Conservation (phyloP, 2,113 vertebrate genomes). For the Nyctibius bracteatus region DNA sequence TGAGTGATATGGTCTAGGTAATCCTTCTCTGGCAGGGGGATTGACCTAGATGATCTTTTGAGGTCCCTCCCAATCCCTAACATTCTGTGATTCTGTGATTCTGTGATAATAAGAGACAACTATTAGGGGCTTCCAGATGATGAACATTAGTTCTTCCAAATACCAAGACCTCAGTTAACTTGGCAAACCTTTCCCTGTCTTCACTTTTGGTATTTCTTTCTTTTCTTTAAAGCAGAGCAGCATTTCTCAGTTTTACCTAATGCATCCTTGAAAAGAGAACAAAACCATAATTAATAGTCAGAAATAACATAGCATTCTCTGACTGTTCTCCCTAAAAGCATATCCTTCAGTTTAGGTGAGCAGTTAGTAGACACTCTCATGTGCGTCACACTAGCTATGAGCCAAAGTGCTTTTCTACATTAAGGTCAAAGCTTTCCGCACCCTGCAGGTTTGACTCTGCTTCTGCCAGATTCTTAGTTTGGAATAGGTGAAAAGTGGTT, state of each 20-base stretch:
- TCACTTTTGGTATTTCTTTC: neutral
- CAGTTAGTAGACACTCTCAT: neutral
- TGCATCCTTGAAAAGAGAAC: neutral
- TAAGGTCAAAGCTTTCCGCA: neutral
- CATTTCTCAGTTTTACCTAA: neutral
- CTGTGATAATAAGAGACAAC: too few species aligned
- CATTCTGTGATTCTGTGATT: too few species aligned
- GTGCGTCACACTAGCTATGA: rapidly evolving
- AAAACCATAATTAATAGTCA: neutral
- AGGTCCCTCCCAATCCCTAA: too few species aligned
- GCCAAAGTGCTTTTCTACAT: neutral
- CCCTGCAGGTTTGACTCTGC: neutral
- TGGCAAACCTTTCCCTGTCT: neutral
- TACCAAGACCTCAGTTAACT: neutral
- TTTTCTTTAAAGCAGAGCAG: neutral
- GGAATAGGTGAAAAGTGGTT: neutral
- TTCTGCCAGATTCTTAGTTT: neutral
- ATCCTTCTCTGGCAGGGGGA: too few species aligned
- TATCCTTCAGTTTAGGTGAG: neutral
- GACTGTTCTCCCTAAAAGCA: neutral
- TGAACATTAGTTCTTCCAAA: neutral
- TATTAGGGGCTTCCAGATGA: neutral
- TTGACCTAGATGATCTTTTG: too few species aligned
- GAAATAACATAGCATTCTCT: neutral
- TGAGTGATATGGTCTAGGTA: too few species aligned